phyloP scores from a whole-genome alignment of 2,113 vertebrate species.

The Oreochromis aureus region DNA sequence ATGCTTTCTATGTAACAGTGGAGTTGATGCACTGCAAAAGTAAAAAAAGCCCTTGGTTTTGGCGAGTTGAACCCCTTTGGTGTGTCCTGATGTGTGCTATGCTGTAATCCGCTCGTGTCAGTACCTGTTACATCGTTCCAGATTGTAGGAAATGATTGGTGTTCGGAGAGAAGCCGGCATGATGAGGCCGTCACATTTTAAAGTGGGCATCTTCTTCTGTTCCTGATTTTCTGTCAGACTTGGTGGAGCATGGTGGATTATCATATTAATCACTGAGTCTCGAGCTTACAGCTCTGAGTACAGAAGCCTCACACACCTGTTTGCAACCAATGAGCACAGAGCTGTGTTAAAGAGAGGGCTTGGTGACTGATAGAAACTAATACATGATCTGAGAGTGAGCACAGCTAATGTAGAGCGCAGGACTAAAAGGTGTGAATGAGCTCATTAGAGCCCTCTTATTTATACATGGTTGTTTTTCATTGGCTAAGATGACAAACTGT shows the following conservation, averaged over 20 bases:
- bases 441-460: neutral
- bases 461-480: neutral
- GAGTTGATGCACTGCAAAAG: too few species aligned
- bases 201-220: neutral
- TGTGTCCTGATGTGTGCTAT: neutral
- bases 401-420: neutral
- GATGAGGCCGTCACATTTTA: neutral
- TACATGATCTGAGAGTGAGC: neutral
- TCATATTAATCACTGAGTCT: neutral
- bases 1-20: too few species aligned
- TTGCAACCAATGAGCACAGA: neutral
- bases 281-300: neutral
- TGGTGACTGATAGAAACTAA: neutral
- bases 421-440: neutral
- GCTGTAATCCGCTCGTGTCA: neutral
- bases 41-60: neutral
- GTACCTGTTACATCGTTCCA: neutral
- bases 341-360: neutral
- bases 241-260: neutral
- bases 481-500: neutral
- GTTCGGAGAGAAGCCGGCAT: neutral
- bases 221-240: neutral
- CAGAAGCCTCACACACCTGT: neutral
- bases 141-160: neutral
- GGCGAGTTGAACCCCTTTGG: neutral